phyloP scores from a whole-genome alignment of 1,140 invertebrate genomes.

The Cherax destructor region DNA sequence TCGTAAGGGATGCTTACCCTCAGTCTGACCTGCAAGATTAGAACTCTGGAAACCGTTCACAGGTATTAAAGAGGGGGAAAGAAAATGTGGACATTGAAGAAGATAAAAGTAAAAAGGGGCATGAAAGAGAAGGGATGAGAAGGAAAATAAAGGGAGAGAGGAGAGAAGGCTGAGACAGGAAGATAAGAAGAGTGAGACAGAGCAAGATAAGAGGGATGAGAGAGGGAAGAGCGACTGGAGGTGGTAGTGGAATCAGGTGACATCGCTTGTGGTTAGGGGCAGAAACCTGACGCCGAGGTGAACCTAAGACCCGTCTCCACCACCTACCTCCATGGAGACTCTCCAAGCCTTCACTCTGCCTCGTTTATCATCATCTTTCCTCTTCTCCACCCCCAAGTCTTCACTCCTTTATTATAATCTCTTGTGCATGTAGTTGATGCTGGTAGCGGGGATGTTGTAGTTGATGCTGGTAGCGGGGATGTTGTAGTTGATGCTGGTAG shows the following conservation, averaged over 20 bases:
- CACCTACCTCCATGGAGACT: not conserved
- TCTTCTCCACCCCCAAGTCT: not conserved
- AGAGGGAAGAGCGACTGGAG: not conserved
- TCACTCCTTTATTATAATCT: too few relatives aligned
- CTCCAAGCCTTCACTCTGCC: not conserved
- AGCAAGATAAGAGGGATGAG: too few relatives aligned
- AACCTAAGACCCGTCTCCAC: not conserved
- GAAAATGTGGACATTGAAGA: too few relatives aligned
- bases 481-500: not conserved
- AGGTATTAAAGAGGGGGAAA: too few relatives aligned
- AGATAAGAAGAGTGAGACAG: too few relatives aligned
- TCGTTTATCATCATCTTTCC: not conserved
- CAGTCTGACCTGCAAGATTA: too few relatives aligned
- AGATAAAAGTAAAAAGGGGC: too few relatives aligned
- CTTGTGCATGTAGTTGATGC: not conserved
- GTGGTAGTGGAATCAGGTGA: constrained; percentile 26
- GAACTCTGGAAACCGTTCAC: too few relatives aligned
- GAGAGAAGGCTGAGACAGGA: too few relatives aligned
- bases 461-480: not conserved
- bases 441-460: not conserved
- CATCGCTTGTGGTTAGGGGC: constrained; percentile 26
- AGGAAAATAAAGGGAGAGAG: too few relatives aligned
- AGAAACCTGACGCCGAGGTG: not conserved
- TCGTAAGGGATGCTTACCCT: too few relatives aligned
- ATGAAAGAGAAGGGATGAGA: too few relatives aligned